These are phyloP conservation scores for Denticeps clupeoides DNA, from an alignment of 2,797 vertebrate genomes.

Conservation along the genomic window DNA sequence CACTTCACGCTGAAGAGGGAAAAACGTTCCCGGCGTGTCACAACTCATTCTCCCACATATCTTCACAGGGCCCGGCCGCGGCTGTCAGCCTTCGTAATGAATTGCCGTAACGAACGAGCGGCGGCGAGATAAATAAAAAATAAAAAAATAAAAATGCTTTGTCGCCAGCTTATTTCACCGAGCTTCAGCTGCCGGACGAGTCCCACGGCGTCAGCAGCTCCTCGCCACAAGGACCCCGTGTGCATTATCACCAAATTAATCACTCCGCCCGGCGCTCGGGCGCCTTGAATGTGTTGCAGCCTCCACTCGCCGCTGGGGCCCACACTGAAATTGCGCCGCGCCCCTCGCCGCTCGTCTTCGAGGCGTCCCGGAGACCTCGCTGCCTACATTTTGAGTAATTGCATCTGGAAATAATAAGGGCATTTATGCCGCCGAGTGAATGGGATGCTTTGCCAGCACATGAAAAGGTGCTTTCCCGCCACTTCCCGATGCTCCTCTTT, in stretches of 20 bases:
- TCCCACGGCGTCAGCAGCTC: conserved; percentile 45
- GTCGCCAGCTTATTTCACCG: conserved; percentile 43
- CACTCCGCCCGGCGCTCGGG: conserved; percentile 42
- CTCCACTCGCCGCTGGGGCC: conserved; percentile 21
- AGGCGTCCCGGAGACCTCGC: conserved; percentile 13
- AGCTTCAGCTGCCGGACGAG: conserved; percentile 37
- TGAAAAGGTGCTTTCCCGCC: conserved; percentile 13
- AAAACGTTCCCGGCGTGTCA: conserved; percentile 33
- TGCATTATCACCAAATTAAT: conserved; percentile 50
- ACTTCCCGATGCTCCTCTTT: background rate
- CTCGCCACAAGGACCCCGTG: conserved; percentile 32
- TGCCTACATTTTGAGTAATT: conserved; percentile 38
- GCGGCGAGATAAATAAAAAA: conserved; percentile 54
- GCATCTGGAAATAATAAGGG: conserved; percentile 29
- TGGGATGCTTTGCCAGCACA: conserved; percentile 22
- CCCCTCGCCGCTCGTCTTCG: conserved; percentile 7
- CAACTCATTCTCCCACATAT: conserved; percentile 40
- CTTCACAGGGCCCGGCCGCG: conserved; percentile 29
- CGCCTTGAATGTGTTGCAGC: conserved; percentile 21
- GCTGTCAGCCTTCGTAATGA: conserved; percentile 44
- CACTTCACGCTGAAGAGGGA: conserved; percentile 38
- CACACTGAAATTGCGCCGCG: conserved; percentile 19
- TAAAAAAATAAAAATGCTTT: conserved; percentile 57
- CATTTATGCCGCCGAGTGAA: conserved; percentile 33
- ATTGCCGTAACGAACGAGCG: conserved; percentile 29